Percentiles rank a stretch among this genome's conserved stretches.
These are phyloP conservation scores for Palythoa grandiflora DNA, from an alignment of 92 coral and sea anemone genomes.

Conservation along the genomic window DNA sequence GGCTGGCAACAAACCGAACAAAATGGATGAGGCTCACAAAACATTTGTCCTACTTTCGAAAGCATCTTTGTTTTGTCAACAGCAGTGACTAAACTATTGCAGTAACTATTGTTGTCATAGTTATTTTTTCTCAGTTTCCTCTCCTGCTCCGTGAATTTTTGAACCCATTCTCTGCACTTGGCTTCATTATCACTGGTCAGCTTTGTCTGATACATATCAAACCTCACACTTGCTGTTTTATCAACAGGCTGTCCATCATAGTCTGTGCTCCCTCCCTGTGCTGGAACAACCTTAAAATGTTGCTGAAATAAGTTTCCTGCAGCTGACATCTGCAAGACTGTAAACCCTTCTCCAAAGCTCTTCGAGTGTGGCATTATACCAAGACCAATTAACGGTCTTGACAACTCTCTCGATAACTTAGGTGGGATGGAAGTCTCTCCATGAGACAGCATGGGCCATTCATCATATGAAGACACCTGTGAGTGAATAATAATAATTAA, in stretches of 20 bases:
- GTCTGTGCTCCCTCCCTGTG: background rate
- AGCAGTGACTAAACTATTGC: background rate
- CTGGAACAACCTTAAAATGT: constrained; percentile 53
- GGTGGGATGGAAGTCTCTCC: constrained; percentile 61
- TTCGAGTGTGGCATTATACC: constrained; percentile 65
- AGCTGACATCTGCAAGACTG: constrained; percentile 82
- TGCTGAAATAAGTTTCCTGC: constrained; percentile 90
- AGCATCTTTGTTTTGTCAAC: constrained; percentile 50
- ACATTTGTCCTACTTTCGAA: background rate
- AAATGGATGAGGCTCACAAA: constrained; percentile 56
- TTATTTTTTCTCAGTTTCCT: background rate
- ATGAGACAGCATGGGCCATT: constrained; percentile 75
- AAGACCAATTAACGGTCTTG: constrained; percentile 83
- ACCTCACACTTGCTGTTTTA: constrained; percentile 32
- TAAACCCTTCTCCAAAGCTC: constrained; percentile 55
- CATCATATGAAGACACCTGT: constrained; percentile 89
- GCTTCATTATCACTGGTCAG: constrained; percentile 2
- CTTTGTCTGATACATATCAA: constrained; percentile 18
- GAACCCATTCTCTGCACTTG: constrained; percentile 45
- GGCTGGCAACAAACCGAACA: constrained; percentile 67
- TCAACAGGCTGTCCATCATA: constrained; percentile 30
- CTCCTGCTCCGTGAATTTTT: constrained; percentile 28
- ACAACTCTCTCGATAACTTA: constrained; percentile 60
- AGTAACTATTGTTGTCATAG: background rate
- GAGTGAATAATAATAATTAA: background rate